A percentile compares a stretch with the other conserved stretches of the same genome.
Evolutionary conservation across 2,113 vertebrate species (phyloP).

Genomic region (Istiophorus platypterus): DNA sequence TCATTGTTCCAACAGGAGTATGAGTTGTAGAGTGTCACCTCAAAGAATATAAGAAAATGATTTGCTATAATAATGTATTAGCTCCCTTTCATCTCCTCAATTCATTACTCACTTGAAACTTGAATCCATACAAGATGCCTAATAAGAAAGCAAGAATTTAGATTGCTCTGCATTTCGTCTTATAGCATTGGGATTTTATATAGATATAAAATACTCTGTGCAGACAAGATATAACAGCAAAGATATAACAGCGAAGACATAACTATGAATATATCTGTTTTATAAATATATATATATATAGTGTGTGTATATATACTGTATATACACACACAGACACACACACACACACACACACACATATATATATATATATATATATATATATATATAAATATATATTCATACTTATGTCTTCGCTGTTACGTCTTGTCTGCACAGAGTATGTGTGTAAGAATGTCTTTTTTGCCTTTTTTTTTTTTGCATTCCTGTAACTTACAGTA

Average conservation of each 20-base stretch:
- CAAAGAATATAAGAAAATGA: slow-evolving; percentile 25
- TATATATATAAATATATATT: too few species aligned
- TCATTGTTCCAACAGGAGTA: slow-evolving; percentile 12
- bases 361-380: too few species aligned
- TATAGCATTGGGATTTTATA: not conserved
- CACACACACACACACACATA: too few species aligned
- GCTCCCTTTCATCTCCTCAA: slow-evolving; percentile 32
- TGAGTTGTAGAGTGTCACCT: not conserved
- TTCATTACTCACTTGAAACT: slow-evolving; percentile 26
- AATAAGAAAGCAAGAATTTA: slow-evolving; percentile 7
- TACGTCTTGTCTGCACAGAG: not conserved
- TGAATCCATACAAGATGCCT: slow-evolving; percentile 10
- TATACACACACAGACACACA: too few species aligned
- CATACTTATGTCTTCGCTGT: not conserved
- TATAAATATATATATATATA: too few species aligned
- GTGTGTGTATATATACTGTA: too few species aligned
- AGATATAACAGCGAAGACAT: too few species aligned
- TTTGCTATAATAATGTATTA: slow-evolving; percentile 25
- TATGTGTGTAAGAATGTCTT: too few species aligned
- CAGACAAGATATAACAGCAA: too few species aligned
- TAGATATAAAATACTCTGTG: too few species aligned
- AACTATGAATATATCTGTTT: too few species aligned
- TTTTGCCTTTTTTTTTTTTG: not conserved
- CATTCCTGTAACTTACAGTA: not conserved
- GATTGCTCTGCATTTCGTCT: slow-evolving; percentile 2